Evolutionary conservation across 2,113 vertebrate species (phyloP), one percentile per base, ranked within the genome.

Genomic region (Ranitomeya variabilis): DNA sequence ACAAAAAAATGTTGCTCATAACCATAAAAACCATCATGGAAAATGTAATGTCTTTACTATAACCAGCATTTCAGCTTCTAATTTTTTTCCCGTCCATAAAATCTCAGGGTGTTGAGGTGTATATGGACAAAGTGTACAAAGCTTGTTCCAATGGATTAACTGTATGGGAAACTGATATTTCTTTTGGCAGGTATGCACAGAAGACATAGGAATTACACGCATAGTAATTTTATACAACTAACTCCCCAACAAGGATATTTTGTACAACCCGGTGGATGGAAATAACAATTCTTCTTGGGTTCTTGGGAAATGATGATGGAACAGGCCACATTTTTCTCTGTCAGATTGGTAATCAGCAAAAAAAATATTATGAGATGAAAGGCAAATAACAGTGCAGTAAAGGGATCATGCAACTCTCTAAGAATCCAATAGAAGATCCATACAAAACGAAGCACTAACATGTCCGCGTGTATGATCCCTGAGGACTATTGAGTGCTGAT

Each of bases 1-100:
- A 79, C 37, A 64, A 79, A 86, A 31, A 79, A 77, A 86, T 86
- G 11, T 78, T 85, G 37, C 66, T 69, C 19, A 82, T 64, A 54
- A 16, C 81, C 14, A 82, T 23, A 69, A 83, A 67, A 83, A 54
- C 12, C 37, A 83, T 23, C 81, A 80, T 37, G 79, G n/a, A 80
- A 66, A 83, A 83, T 15, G 45, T 18, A 66, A 83, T 83, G 64
- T 54, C 45, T 83, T 69, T 14, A 83, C 37, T 83, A 60, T 31
- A 83, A 83, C 51, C 62, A 67, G 64, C 37, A 26, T 83, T 83
- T 82, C n/a, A 54, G 6, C 15, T n/a, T 62, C 81, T 21, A 14
- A 13, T 67, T 37, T 62, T 19, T 11, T 54, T 4, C 74, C 45
- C 3, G 4, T 78, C 9, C 52, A 83, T 83, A 83, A 83, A 83